Percentiles rank a stretch among this genome's conserved stretches.
Conservation (phyloP, 1,140 invertebrate species). For the Spodoptera litura region DNA sequence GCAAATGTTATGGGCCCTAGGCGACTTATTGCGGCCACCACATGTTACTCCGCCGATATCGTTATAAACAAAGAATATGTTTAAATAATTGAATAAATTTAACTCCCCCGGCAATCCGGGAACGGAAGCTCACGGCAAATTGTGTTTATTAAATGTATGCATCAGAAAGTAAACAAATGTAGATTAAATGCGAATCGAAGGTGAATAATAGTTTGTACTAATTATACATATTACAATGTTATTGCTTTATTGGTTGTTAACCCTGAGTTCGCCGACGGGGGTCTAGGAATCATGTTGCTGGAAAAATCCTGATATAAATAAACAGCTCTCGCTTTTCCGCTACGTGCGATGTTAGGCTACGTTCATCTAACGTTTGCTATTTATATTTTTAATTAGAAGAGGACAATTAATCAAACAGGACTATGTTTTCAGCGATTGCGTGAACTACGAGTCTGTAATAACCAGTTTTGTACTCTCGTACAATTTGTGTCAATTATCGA, state of each 20-base stretch:
- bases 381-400: no score
- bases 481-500: conserved; percentile 9
- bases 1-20: conserved; percentile 35
- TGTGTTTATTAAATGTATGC: conserved; percentile 50
- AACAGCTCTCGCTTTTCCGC: no score
- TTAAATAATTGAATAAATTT: conserved; percentile 51
- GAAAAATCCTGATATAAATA: neutral
- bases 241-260: conserved; percentile 39
- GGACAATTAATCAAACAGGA: no score
- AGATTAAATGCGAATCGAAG: conserved; percentile 54
- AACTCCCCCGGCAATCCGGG: conserved; percentile 41
- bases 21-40: conserved; percentile 33
- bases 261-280: conserved; percentile 12
- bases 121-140: conserved; percentile 45
- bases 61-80: conserved; percentile 38
- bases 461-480: neutral
- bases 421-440: no score
- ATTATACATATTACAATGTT: conserved; percentile 55
- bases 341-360: no score
- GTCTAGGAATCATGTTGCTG: neutral
- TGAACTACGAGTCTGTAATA: no score
- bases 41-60: conserved; percentile 36
- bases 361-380: no score
- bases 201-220: conserved; percentile 52
- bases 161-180: conserved; percentile 52